Percentiles rank a stretch among this genome's conserved stretches.
These are phyloP conservation scores for Ennomos quercinarius DNA, from an alignment of 2,888 invertebrate species.

Conservation along the genomic window DNA sequence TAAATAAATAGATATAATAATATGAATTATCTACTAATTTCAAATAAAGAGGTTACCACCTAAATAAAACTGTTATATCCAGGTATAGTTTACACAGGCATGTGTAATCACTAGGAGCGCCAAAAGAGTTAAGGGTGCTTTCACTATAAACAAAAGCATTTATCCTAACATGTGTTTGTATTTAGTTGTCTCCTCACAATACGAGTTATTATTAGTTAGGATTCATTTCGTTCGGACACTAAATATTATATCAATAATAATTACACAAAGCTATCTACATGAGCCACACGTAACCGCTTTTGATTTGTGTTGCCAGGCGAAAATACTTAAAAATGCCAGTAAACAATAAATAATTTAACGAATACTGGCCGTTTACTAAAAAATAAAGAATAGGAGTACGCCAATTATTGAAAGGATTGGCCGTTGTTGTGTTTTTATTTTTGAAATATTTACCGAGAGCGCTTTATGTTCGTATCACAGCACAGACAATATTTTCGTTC, in stretches of 20 bases:
- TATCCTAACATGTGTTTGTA: slow-evolving; percentile 53
- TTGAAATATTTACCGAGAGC: slow-evolving; percentile 5
- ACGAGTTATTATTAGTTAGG: slow-evolving; percentile 56
- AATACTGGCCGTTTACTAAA: slow-evolving; percentile 26
- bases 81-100: slow-evolving; percentile 66
- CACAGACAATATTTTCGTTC: slow-evolving; percentile 51
- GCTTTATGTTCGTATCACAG: slow-evolving; percentile 38
- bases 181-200: slow-evolving; percentile 59
- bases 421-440: slow-evolving; percentile 12
- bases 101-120: slow-evolving; percentile 63
- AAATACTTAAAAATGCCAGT: slow-evolving; percentile 36
- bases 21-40: slow-evolving; percentile 75
- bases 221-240: slow-evolving; percentile 75
- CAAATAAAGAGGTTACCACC: slow-evolving; percentile 55
- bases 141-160: slow-evolving; percentile 61
- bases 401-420: slow-evolving; percentile 15
- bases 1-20: slow-evolving; percentile 83
- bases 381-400: slow-evolving; percentile 13
- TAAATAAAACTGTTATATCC: slow-evolving; percentile 55
- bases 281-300: slow-evolving; percentile 74
- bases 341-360: slow-evolving; percentile 25
- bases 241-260: slow-evolving; percentile 80
- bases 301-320: slow-evolving; percentile 55
- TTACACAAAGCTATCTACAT: slow-evolving; percentile 85
- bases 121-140: slow-evolving; percentile 66